A percentile compares a stretch with the other conserved stretches of the same genome.
Conservation (phyloP, 2,797 vertebrate genomes). For the Natrix natrix region DNA sequence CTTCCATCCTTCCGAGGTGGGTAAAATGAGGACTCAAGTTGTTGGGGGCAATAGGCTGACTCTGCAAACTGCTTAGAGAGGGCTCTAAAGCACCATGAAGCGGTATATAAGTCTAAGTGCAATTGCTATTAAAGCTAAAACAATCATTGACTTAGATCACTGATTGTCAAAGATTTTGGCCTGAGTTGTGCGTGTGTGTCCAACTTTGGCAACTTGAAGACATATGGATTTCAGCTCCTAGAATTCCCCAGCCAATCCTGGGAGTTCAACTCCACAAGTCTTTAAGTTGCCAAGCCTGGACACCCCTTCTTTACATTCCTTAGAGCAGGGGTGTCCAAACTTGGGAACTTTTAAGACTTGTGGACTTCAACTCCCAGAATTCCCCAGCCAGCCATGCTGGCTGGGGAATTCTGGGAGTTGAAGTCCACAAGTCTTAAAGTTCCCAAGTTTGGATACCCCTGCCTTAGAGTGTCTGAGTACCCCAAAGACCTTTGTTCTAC, state of each 20-base stretch:
- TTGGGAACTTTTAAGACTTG: neutral
- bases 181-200: rapidly evolving
- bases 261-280: neutral
- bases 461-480: neutral
- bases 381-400: neutral
- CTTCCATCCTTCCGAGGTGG: too few relatives aligned
- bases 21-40: too few relatives aligned
- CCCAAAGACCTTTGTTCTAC: neutral
- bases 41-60: too few relatives aligned
- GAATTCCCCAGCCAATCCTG: neutral
- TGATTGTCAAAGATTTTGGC: neutral
- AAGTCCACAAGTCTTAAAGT: neutral
- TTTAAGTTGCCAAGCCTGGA: neutral
- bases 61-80: too few relatives aligned
- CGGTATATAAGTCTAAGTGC: too few relatives aligned
- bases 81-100: too few relatives aligned
- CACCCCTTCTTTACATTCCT: neutral
- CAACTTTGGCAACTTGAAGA: neutral
- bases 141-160: neutral
- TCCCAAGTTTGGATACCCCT: neutral
- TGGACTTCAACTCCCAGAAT: neutral
- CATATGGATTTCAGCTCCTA: neutral
- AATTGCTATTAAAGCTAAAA: neutral
- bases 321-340: neutral
- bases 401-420: neutral